Percentiles rank a stretch among this genome's conserved stretches.
phyloP scores from a whole-genome alignment of 2,113 vertebrate species.

The Pholis gunnellus region DNA sequence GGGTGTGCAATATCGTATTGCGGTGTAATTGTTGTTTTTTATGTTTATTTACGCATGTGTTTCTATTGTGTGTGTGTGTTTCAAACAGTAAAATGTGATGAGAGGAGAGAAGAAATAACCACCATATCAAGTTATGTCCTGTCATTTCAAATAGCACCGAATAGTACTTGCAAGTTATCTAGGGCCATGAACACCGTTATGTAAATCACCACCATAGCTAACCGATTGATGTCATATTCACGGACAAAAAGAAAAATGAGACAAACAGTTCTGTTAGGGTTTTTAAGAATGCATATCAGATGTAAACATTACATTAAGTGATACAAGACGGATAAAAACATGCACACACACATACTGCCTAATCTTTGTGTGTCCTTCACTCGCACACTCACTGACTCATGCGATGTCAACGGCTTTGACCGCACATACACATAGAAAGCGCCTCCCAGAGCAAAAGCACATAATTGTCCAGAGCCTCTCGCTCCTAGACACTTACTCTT shows the following conservation, averaged over 20 bases:
- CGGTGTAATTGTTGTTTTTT: too few species aligned
- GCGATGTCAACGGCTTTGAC: constrained; percentile 26
- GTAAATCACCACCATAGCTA: neutral
- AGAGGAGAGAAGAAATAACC: neutral
- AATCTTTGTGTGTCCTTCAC: constrained; percentile 12
- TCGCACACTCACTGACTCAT: constrained; percentile 17
- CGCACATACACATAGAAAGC: constrained; percentile 48
- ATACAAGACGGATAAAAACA: neutral
- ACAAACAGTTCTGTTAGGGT: neutral
- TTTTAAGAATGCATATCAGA: neutral
- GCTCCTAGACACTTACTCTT: constrained; percentile 60
- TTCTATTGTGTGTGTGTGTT: neutral
- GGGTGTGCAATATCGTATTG: too few species aligned
- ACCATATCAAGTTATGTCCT: neutral
- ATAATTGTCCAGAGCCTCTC: constrained; percentile 62
- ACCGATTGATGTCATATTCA: neutral
- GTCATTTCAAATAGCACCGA: neutral
- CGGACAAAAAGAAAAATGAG: neutral
- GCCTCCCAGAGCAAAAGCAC: constrained; percentile 67
- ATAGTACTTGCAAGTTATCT: constrained; percentile 7
- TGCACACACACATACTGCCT: neutral
- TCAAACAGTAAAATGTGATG: neutral
- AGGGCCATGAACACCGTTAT: neutral
- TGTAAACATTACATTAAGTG: neutral
- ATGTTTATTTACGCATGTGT: neutral